Conservation (phyloP, 2,797 vertebrate genomes). For the Argya squamiceps region DNA sequence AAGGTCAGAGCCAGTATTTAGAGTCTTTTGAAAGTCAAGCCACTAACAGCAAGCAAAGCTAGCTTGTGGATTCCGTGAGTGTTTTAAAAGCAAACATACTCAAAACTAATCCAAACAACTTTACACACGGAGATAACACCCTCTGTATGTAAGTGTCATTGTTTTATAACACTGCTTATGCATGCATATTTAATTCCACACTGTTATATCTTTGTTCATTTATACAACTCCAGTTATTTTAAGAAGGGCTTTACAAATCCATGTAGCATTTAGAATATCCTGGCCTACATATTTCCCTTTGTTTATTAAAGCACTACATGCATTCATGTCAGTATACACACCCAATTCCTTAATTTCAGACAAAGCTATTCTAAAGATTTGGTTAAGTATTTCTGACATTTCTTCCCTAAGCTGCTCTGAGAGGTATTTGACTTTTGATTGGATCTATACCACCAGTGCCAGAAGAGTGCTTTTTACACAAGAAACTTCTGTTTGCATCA, state of each 20-base stretch:
- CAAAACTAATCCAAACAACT: slow-evolving; percentile 18
- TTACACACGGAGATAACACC: not conserved
- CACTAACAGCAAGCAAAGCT: not conserved
- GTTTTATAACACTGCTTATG: not conserved
- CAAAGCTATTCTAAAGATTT: not conserved
- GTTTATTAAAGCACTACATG: not conserved
- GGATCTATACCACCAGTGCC: not conserved
- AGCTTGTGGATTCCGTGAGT: not conserved
- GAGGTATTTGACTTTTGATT: not conserved
- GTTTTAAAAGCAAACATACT: slow-evolving; percentile 33
- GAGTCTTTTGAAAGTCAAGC: not conserved
- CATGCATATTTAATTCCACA: not conserved
- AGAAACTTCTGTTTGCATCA: slow-evolving; percentile 17
- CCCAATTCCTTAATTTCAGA: not conserved
- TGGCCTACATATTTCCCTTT: not conserved
- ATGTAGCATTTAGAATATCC: not conserved
- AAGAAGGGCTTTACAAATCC: slow-evolving; percentile 2
- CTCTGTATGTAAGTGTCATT: not conserved
- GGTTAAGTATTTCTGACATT: not conserved
- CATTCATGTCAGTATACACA: not conserved
- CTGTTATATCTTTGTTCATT: not conserved
- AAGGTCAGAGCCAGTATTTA: not conserved
- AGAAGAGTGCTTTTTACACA: not conserved
- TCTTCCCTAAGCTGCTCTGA: not conserved
- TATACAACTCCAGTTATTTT: slow-evolving; percentile 17